Evolutionary conservation across 2,113 vertebrate genomes (phyloP).

Genomic region (Dipodomys ordii): DNA sequence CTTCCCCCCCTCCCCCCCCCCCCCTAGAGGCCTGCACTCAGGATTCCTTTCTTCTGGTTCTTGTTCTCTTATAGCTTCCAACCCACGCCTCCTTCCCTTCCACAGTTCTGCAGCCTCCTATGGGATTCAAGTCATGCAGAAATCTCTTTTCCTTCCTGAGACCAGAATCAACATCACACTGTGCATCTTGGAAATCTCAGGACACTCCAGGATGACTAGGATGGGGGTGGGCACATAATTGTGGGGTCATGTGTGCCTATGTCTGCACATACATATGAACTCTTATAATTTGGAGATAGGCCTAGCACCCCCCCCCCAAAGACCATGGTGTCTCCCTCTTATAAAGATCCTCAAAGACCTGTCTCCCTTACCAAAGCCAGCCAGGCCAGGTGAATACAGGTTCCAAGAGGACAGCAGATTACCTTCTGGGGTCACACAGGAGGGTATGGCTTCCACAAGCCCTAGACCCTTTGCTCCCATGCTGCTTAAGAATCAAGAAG

Average conservation of each 20-base stretch:
- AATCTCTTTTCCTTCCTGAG: not conserved
- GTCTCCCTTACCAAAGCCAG: not conserved
- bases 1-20: not conserved
- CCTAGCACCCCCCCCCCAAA: too few relatives aligned
- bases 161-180: not conserved
- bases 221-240: not conserved
- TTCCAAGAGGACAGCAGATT: not conserved
- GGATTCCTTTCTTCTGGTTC: not conserved
- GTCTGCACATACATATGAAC: too few relatives aligned
- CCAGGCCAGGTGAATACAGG: not conserved
- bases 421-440: not conserved
- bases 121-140: not conserved
- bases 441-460: not conserved
- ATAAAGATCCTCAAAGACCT: not conserved
- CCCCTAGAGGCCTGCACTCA: not conserved
- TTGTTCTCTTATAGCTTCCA: not conserved
- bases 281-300: not conserved
- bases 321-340: not conserved
- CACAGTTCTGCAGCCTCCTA: not conserved
- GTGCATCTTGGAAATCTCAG: not conserved
- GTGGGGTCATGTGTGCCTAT: not conserved
- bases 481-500: not conserved
- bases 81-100: not conserved
- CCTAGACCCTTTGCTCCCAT: not conserved
- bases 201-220: not conserved